phyloP scores from a whole-genome alignment of 2,888 invertebrate genomes.

The Sinohyriopsis cumingii region DNA sequence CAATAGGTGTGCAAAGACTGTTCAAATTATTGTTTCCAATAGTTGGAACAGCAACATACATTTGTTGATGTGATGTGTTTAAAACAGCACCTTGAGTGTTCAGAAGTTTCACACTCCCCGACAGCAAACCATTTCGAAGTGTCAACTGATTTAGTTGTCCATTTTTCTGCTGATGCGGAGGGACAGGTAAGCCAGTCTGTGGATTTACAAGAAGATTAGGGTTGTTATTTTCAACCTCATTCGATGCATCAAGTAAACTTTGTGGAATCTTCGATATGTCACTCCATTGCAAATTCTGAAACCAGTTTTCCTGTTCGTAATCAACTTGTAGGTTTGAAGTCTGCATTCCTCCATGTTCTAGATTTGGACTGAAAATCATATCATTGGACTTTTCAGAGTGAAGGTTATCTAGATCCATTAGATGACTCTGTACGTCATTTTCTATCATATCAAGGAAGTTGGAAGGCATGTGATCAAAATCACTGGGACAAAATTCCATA shows the following conservation, averaged over 20 bases:
- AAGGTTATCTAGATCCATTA: slow-evolving; percentile 45
- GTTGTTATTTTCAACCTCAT: slow-evolving; percentile 54
- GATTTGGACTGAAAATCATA: slow-evolving; percentile 32
- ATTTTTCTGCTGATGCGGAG: slow-evolving; percentile 30
- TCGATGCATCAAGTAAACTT: slow-evolving; percentile 46
- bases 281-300: slow-evolving; percentile 52
- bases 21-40: slow-evolving; percentile 22
- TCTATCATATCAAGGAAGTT: slow-evolving; percentile 44
- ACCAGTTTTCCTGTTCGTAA: slow-evolving; percentile 38
- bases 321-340: slow-evolving; percentile 8
- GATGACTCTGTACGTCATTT: slow-evolving; percentile 31
- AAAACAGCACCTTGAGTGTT: slow-evolving; percentile 41
- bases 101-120: slow-evolving; percentile 23
- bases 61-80: slow-evolving; percentile 36
- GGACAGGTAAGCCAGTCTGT: slow-evolving; percentile 89
- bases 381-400: slow-evolving; percentile 43
- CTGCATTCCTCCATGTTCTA: slow-evolving; percentile 12
- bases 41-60: slow-evolving; percentile 42
- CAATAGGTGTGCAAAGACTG: slow-evolving; percentile 18
- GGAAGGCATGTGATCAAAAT: slow-evolving; percentile 34
- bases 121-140: slow-evolving; percentile 27
- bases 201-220: slow-evolving; percentile 86
- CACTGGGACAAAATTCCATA: slow-evolving; percentile 41
- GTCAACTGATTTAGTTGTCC: slow-evolving; percentile 33
- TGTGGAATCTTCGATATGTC: slow-evolving; percentile 49